Evolutionary conservation across 2,113 vertebrate genomes (phyloP).

Genomic region (Dissostichus mawsoni): DNA sequence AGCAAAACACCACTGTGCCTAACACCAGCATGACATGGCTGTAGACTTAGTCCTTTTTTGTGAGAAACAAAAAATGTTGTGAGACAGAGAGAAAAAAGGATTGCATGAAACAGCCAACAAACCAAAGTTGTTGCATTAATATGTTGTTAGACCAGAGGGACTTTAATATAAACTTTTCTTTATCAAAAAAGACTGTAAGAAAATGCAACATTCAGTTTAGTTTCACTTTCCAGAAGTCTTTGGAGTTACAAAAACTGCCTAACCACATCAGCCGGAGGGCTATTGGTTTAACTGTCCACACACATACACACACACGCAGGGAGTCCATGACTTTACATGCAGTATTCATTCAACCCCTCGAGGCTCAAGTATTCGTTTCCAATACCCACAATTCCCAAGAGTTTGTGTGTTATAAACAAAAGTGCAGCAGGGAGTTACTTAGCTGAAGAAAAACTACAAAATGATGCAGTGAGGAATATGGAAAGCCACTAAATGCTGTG

Average conservation of each 20-base stretch:
- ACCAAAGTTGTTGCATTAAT: background rate
- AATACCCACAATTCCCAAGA: slow-evolving; percentile 38
- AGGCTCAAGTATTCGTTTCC: slow-evolving; percentile 17
- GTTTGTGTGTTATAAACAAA: slow-evolving; percentile 50
- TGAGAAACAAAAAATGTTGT: background rate
- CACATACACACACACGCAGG: slow-evolving; percentile 19
- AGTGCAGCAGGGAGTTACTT: slow-evolving; percentile 18
- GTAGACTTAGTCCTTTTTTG: too few species aligned
- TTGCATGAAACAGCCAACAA: background rate
- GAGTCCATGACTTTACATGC: slow-evolving; percentile 18
- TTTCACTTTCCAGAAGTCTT: background rate
- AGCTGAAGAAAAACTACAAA: slow-evolving; percentile 44
- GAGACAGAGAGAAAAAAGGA: background rate
- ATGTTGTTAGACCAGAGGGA: background rate
- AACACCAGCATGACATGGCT: too few species aligned
- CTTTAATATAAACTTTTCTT: background rate
- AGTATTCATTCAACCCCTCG: slow-evolving; percentile 35
- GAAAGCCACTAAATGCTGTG: slow-evolving; percentile 50
- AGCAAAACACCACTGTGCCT: too few species aligned
- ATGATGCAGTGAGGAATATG: slow-evolving; percentile 40
- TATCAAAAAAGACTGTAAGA: background rate
- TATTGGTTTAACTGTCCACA: slow-evolving; percentile 36
- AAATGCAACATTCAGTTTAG: background rate
- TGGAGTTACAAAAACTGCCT: slow-evolving; percentile 7
- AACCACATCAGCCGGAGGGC: slow-evolving; percentile 43